phyloP scores from a whole-genome alignment of 2,113 vertebrate species.

The Struthio camelus region DNA sequence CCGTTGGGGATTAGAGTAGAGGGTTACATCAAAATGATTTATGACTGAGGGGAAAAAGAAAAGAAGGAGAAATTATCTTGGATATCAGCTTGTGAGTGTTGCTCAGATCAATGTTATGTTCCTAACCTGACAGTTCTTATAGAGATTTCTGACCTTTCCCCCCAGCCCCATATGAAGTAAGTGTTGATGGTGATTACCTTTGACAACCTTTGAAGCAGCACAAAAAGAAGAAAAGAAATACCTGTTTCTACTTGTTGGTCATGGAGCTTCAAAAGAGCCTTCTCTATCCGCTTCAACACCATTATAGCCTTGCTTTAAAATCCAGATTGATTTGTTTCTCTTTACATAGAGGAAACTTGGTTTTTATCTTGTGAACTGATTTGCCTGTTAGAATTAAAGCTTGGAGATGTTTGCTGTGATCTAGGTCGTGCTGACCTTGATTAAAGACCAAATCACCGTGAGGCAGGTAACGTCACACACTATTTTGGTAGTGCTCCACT shows the following conservation, averaged over 20 bases:
- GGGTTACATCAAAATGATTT: background rate
- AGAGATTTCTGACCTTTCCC: background rate
- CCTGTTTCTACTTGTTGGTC: background rate
- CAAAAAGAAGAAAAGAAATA: background rate
- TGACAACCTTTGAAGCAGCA: slow-evolving; percentile 5
- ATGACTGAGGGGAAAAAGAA: background rate
- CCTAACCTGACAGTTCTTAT: background rate
- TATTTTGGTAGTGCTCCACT: background rate
- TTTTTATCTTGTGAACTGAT: background rate
- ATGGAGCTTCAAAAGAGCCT: background rate
- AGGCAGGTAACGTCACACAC: background rate
- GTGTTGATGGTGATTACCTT: slow-evolving; percentile 7
- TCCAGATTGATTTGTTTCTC: background rate
- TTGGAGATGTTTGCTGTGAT: background rate
- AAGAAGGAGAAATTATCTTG: background rate
- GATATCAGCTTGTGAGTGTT: background rate
- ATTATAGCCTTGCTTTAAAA: background rate
- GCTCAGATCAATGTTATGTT: slow-evolving; percentile 5
- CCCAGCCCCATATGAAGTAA: background rate
- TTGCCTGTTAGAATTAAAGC: background rate
- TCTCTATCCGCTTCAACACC: background rate
- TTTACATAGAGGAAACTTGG: background rate
- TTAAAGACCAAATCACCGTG: background rate
- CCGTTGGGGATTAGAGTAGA: background rate
- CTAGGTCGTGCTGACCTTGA: slow-evolving; percentile 36